Base-by-base conservation (phyloP, 1,140 invertebrate species). In the Polypedilum pembai region DNA sequence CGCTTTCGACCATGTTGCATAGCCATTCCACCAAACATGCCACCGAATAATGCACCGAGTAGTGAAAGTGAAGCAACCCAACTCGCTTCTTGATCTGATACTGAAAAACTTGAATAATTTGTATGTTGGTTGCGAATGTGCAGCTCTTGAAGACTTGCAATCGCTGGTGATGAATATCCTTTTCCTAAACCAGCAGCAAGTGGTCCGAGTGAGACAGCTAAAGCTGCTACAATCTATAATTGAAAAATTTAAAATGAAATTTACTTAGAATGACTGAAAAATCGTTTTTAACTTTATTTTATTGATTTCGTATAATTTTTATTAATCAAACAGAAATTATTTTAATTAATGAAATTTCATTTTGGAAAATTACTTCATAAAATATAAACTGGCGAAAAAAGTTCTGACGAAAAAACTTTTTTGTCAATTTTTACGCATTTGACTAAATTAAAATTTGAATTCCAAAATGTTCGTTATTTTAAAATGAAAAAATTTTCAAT, bases 51-150 rank as follows among this genome's bases (percentile, higher is more conserved):
- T 4, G 91, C 92, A 2, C 83, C 91, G 40, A 93, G 83, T 76
- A 94, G 87, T 1, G 91, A 92, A 65, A 93, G 80, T 66, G 91
- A 92, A 8, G 92, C 92, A 1, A 94, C 85, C 92, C 92, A 94
- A 7, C 90, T 92, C 0, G 90, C 91, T 81, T 93, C 88, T 80
- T 94, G 91, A 75, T 88, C 86, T 2, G 87, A 88, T 73, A 93
- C 86, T 73, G 88, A 86, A 78, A 91, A 89, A 33, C 80, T 76
- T 0, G 81, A 82, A 5, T 81, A 77, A 56, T 83, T 83, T 75
- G 41, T 73, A 3, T 82, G 81, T 18, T 74, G 72, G 73, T 76
- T 78, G 75, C 79, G 78, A 4, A 79, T 78, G 17, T 86, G 84
- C 75, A 78, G 85, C 77, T 89, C 86, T 77, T 93, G 88, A 56